Conservation (phyloP, 2,113 vertebrate genomes). For the Rissa tridactyla region DNA sequence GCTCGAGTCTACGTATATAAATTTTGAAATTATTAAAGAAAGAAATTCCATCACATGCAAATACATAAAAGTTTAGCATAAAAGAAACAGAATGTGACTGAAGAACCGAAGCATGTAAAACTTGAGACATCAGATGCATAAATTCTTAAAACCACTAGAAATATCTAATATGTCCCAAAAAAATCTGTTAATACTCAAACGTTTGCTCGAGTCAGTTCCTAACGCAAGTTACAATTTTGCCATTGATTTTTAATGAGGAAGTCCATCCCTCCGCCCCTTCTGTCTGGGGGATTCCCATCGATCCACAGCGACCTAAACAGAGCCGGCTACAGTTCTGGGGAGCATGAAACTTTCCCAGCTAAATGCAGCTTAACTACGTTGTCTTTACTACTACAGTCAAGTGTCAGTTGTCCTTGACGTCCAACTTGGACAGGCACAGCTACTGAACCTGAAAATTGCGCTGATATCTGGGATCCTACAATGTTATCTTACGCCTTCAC, state of each 20-base stretch:
- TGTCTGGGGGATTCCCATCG: neutral
- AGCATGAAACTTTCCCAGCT: neutral
- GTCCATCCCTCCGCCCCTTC: neutral
- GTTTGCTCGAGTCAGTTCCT: neutral
- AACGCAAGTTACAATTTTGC: neutral
- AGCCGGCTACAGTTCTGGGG: neutral
- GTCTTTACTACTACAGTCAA: neutral
- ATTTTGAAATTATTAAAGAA: neutral
- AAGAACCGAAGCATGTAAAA: neutral
- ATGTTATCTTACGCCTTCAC: neutral
- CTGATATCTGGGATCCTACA: neutral
- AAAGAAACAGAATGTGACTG: neutral
- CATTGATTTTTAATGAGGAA: neutral
- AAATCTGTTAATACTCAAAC: neutral
- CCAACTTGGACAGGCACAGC: neutral
- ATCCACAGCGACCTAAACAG: neutral
- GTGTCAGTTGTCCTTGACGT: neutral
- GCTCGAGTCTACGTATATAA: accelerated
- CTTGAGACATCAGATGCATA: neutral
- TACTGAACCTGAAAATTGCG: neutral
- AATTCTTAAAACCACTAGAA: neutral
- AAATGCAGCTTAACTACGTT: neutral
- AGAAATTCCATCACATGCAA: neutral
- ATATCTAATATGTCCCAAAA: no score
- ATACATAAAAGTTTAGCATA: neutral